Evolutionary conservation across 2,888 invertebrate species (phyloP), one percentile per base, ranked within the genome.

Genomic region (Trissoscelio sp.): DNA sequence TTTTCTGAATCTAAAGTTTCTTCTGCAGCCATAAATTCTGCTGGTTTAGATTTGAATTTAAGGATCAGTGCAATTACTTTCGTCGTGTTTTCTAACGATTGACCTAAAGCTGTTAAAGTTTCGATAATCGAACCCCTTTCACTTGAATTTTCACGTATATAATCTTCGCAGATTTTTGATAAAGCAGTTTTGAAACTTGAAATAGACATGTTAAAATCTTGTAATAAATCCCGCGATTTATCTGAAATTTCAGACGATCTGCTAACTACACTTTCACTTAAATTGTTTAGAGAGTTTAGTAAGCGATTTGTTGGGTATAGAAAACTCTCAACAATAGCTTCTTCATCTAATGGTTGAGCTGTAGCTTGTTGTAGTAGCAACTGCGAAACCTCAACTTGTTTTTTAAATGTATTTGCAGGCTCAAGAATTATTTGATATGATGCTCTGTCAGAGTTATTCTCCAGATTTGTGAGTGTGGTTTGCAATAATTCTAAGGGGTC

Each of bases 281-380:
- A 46, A 12, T 77, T 60, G 34, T 83, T 86, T 39, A 91, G 83
- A 2, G 90, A 86, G 0, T 86, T 86, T 2, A 85, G 81, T 24
- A 91, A 84, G 34, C 86, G 87, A 83, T 91, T 89, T 0, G 86
- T 84, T 6, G 91, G 91, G 75, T 89, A 89, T 14, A 91, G 57
- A 42, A 91, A 90, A 20, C 89, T 90, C 83, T 91, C 91, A 7
- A 91, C 86, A 12, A 91, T 88, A 0, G 88, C 89, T 75, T 91
- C 91, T 51, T 90, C 89, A 53, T 91, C 90, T 7, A 88, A 79
- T 1, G 86, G 79, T 66, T 88, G 88, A 18, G 87, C 87, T 0
- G 75, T 75, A 2, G 84, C 80, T 48, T 88, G 86, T 53, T 85
- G 77, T 51, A 90, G 86, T 28, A 90, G 88, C 3, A 88, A n/a